Conservation (phyloP, 2,113 vertebrate genomes). For the Arothron firmamentum region DNA sequence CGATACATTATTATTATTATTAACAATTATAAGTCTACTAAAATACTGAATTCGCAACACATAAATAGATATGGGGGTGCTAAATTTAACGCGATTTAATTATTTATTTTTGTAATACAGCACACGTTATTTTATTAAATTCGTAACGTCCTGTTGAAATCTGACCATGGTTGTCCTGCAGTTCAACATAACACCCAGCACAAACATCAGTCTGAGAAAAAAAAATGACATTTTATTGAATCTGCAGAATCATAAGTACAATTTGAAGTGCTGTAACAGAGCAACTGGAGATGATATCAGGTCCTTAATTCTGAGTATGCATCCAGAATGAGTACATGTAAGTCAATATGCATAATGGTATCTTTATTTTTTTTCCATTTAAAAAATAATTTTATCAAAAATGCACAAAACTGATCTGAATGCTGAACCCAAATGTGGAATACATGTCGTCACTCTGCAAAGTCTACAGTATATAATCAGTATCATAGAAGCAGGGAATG, state of each 20-base stretch:
- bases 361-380: constrained; percentile 42
- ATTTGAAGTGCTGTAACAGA: constrained; percentile 74
- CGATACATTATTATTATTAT: too few species aligned
- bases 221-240: constrained; percentile 77
- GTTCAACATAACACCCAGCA: neutral
- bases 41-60: too few species aligned
- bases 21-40: too few species aligned
- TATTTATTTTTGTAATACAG: too few species aligned
- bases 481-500: constrained; percentile 59
- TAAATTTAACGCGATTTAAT: too few species aligned
- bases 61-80: too few species aligned
- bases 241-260: constrained; percentile 75
- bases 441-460: constrained; percentile 58
- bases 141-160: too few species aligned
- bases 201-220: constrained; percentile 61
- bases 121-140: too few species aligned
- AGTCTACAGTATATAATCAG: constrained; percentile 63
- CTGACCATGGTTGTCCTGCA: neutral
- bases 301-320: constrained; percentile 61
- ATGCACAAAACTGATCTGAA: constrained; percentile 65
- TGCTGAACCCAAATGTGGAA: constrained; percentile 57
- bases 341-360: constrained; percentile 62
- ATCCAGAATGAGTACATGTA: constrained; percentile 47
- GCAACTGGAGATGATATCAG: constrained; percentile 68
- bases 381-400: constrained; percentile 69